Conservation (phyloP, 2,888 invertebrate genomes). For the Meandrusa payeni region DNA sequence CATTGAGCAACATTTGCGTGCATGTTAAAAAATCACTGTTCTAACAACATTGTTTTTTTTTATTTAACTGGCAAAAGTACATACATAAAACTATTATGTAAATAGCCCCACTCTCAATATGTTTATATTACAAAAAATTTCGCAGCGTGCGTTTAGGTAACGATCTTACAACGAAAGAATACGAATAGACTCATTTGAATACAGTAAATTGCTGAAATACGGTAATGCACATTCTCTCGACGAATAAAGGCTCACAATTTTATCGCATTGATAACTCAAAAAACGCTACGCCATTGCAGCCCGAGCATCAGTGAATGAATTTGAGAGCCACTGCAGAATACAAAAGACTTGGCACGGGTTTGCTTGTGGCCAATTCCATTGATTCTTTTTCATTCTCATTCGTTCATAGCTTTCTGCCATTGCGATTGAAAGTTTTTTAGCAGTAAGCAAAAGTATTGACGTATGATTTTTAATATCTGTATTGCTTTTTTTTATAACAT, state of each 20-base stretch:
- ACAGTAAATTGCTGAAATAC: constrained; percentile 19
- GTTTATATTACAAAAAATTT: constrained; percentile 1
- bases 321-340: constrained; percentile 18
- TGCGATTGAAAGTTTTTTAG: constrained; percentile 7
- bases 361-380: constrained; percentile 19
- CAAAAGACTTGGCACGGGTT: constrained; percentile 22
- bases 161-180: constrained; percentile 9
- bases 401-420: constrained; percentile 4
- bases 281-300: constrained; percentile 21
- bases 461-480: too few relatives aligned
- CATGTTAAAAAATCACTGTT: too few relatives aligned
- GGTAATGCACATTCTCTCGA: constrained; percentile 18
- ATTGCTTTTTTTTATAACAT: too few relatives aligned
- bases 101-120: too few relatives aligned
- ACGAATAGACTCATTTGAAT: constrained; percentile 13
- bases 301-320: constrained; percentile 16
- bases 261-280: constrained; percentile 23
- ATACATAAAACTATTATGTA: too few relatives aligned
- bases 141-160: neutral
- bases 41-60: too few relatives aligned
- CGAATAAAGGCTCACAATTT: constrained; percentile 16
- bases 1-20: too few relatives aligned
- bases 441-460: constrained; percentile 5
- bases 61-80: too few relatives aligned
- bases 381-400: constrained; percentile 12